Percentiles rank a stretch among this genome's conserved stretches.
Conservation (phyloP, 2,888 invertebrate genomes). For the Conops quadrifasciatus region DNA sequence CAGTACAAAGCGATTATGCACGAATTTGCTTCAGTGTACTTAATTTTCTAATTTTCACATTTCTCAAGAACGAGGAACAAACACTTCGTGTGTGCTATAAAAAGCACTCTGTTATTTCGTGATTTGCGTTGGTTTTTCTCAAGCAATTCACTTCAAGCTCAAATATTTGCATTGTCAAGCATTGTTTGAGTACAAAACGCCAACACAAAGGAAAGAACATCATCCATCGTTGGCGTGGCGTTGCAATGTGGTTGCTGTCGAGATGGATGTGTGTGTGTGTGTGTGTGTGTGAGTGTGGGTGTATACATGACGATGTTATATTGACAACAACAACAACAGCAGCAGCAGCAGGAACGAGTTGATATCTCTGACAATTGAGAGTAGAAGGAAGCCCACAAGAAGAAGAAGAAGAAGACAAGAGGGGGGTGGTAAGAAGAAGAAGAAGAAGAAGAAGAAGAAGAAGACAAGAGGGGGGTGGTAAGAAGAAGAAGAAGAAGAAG, state of each 20-base stretch:
- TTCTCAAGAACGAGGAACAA: slow-evolving; percentile 19
- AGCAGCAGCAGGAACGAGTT: background rate
- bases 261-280: slow-evolving; percentile 8
- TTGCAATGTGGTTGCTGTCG: slow-evolving; percentile 26
- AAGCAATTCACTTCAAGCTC: slow-evolving; percentile 58
- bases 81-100: background rate
- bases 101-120: slow-evolving; percentile 19
- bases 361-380: too few species aligned
- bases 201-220: slow-evolving; percentile 41
- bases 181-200: slow-evolving; percentile 58
- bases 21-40: background rate
- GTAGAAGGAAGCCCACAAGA: too few species aligned
- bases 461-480: too few species aligned
- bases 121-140: slow-evolving; percentile 11
- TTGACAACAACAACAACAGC: slow-evolving; percentile 4
- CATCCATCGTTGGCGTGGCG: background rate
- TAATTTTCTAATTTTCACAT: slow-evolving; percentile 24
- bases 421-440: background rate
- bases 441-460: background rate
- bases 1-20: too few species aligned
- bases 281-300: slow-evolving; percentile 7
- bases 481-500: background rate
- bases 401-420: too few species aligned
- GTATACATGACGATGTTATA: background rate
- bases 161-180: slow-evolving; percentile 60